phyloP scores from a whole-genome alignment of 2,113 vertebrate species.

The Pelmatolapia mariae region DNA sequence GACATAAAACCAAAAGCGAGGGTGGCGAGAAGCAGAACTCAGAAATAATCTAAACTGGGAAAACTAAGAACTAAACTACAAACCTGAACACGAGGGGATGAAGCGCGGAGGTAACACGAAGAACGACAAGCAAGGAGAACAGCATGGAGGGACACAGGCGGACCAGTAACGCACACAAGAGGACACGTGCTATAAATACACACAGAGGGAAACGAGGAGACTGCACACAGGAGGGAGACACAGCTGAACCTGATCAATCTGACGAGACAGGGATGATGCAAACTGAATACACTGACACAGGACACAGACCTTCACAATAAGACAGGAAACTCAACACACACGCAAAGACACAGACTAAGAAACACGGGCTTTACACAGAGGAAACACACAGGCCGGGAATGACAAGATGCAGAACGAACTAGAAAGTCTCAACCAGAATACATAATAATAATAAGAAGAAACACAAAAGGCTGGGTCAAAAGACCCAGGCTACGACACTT shows the following conservation, averaged over 20 bases:
- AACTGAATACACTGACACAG: neutral
- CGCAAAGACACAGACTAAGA: rapidly evolving
- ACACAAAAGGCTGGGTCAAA: neutral
- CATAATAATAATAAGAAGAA: rapidly evolving
- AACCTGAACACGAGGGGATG: neutral
- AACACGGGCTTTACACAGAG: neutral
- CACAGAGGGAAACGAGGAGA: neutral
- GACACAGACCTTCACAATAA: neutral
- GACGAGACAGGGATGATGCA: rapidly evolving
- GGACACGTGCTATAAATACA: neutral
- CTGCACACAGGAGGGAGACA: neutral
- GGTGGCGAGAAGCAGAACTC: neutral
- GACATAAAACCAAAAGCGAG: rapidly evolving
- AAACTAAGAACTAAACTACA: neutral
- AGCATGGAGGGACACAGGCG: rapidly evolving
- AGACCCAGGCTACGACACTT: neutral
- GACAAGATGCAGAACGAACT: neutral
- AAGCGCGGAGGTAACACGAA: rapidly evolving
- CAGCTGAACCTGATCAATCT: neutral
- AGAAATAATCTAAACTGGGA: neutral
- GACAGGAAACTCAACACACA: neutral
- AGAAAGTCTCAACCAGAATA: neutral
- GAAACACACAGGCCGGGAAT: neutral
- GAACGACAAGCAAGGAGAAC: rapidly evolving
- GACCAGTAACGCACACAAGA: rapidly evolving